Base-by-base conservation (phyloP, 2,797 vertebrate species). In the Esox masquinongy region DNA sequence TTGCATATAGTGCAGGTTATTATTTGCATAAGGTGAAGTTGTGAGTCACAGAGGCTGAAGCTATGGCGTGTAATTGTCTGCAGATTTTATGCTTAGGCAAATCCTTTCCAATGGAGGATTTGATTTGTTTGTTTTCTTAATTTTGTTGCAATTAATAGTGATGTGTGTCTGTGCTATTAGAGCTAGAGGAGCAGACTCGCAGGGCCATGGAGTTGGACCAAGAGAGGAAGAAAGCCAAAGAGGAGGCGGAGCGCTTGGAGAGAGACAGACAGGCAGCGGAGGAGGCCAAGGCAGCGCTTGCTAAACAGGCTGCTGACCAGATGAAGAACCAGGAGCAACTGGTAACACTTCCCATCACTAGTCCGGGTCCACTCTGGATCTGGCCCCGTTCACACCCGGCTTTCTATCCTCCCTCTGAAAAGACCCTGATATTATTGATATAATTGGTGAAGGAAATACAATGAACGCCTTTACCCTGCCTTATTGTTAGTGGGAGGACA, bases 261-360 rank as follows among this genome's bases (percentile, higher is more conserved):
- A 94, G 83, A 77, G 97, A 99, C 31, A 93, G 95, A 50, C 94
- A 88, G 85, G 88, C 90, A 56, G 97, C 97, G 0, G 97, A 99
- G 86, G 97, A 98, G 86, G 97, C 96, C 79, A 97, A 96, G 88
- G 89, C 96, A 0, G 88, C 95, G 6, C 93, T 99, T 82, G 96
- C 96, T 53, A 95, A 96, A 81, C 97, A 99, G 85, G 97, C 97
- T 22, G 96, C 95, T 0, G 97, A 99, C 91, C 97, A 99, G 90
- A 97, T 97, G 96, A 99, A 98, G 93, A 99, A 94, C 83, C 97
- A 99, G 86, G 97, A 99, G 19, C 97, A 99, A 69, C 94, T 99
- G 91, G 97, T 99, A 94, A 34, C 34, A 14, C 26, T n/a, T 26
- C 6, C n/a, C 31, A 36, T 11, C 17, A 68, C 15, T 26, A 47